These are phyloP conservation scores for Andinoacara biseriatus DNA, from an alignment of 2,113 vertebrate species.

Conservation along the genomic window DNA sequence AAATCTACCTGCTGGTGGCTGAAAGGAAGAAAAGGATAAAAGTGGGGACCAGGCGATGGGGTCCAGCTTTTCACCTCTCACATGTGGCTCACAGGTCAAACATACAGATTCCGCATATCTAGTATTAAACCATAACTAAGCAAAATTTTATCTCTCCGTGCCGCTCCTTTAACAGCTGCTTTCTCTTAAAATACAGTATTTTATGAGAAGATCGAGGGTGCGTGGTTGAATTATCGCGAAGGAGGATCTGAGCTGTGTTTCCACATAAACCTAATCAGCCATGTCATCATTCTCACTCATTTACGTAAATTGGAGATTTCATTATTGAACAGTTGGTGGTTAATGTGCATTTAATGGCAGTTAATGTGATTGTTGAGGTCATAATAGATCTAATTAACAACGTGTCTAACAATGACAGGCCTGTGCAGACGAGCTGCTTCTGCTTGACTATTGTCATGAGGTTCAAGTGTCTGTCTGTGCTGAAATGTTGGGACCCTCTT, in stretches of 20 bases:
- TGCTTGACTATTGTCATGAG: slow-evolving; percentile 66
- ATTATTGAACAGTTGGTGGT: slow-evolving; percentile 33
- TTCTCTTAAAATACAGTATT: neutral
- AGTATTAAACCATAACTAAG: neutral
- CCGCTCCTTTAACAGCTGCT: neutral
- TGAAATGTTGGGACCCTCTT: slow-evolving; percentile 75
- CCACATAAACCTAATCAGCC: slow-evolving; percentile 14
- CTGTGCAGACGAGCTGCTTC: slow-evolving; percentile 57
- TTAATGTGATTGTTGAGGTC: slow-evolving; percentile 58
- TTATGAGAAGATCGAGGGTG: neutral
- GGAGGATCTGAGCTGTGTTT: slow-evolving; percentile 3
- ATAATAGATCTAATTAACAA: slow-evolving; percentile 68
- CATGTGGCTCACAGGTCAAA: neutral
- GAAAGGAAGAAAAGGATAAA: neutral
- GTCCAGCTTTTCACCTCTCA: neutral
- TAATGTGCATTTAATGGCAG: slow-evolving; percentile 46
- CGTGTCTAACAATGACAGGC: slow-evolving; percentile 67
- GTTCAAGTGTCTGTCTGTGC: slow-evolving; percentile 75
- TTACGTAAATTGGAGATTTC: slow-evolving; percentile 25
- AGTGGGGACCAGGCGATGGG: neutral
- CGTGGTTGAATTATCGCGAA: neutral
- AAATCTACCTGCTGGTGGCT: neutral
- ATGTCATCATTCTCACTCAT: slow-evolving; percentile 16
- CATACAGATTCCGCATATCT: neutral
- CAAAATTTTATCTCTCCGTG: neutral